These are phyloP conservation scores for Orchestia grillus DNA, from an alignment of 1,140 invertebrate genomes.

Conservation along the genomic window DNA sequence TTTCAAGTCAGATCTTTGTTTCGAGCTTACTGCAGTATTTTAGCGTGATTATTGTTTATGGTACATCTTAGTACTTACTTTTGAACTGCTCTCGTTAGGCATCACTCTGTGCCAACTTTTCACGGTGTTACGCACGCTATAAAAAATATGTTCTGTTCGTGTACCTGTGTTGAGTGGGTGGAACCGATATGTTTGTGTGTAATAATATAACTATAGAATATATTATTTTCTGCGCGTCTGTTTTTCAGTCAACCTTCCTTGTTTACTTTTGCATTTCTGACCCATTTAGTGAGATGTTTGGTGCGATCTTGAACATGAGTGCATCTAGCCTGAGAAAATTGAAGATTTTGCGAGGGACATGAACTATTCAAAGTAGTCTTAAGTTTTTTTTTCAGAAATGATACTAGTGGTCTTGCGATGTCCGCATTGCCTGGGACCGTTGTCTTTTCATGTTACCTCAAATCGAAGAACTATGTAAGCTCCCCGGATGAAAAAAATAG, in stretches of 20 bases:
- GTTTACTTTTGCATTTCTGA: too few species aligned
- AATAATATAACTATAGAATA: slow-evolving; percentile 36
- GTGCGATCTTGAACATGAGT: too few species aligned
- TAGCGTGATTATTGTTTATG: neutral
- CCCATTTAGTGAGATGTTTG: too few species aligned
- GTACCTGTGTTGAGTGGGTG: slow-evolving; percentile 17
- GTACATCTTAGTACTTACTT: neutral
- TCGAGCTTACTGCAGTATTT: neutral
- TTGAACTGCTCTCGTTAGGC: neutral
- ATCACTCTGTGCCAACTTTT: neutral
- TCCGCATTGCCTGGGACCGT: too few species aligned
- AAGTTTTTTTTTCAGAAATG: too few species aligned
- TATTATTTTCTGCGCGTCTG: slow-evolving; percentile 36
- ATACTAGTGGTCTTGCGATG: too few species aligned
- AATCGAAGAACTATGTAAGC: too few species aligned
- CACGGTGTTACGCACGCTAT: neutral
- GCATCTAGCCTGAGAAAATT: too few species aligned
- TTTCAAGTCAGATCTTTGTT: neutral
- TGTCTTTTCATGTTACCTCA: too few species aligned
- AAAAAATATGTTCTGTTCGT: neutral
- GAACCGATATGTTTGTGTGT: slow-evolving; percentile 24
- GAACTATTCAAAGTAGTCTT: too few species aligned
- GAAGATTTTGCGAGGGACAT: too few species aligned
- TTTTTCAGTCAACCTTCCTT: neutral
- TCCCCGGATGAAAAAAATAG: too few species aligned